These are phyloP conservation scores for Hyaena hyaena DNA, from an alignment of 2,113 vertebrate species.

Conservation along the genomic window DNA sequence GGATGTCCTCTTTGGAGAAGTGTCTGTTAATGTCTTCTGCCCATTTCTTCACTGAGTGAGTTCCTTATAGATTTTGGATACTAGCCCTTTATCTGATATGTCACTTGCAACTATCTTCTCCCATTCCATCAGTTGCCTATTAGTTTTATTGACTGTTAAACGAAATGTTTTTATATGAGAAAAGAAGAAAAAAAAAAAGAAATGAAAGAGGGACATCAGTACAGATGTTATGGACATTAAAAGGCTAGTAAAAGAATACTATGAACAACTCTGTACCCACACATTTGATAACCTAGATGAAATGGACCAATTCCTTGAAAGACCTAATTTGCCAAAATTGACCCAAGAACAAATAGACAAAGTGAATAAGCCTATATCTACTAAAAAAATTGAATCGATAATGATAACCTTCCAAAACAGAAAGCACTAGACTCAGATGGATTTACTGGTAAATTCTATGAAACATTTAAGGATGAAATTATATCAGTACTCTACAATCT, in stretches of 20 bases:
- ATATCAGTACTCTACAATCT: neutral
- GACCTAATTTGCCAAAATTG: neutral
- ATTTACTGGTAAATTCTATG: neutral
- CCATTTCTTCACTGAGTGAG: no score
- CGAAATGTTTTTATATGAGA: no score
- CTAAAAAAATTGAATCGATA: neutral
- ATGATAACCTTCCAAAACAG: neutral
- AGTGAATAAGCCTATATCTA: neutral
- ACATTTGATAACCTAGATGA: neutral
- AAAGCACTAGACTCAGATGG: neutral
- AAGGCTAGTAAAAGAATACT: neutral
- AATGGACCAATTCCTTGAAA: neutral
- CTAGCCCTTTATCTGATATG: no score
- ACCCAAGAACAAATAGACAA: neutral
- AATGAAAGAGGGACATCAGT: neutral
- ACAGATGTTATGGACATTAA: neutral
- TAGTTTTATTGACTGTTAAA: no score
- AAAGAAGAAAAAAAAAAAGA: no score
- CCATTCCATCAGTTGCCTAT: no score
- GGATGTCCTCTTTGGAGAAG: no score
- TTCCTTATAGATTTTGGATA: no score
- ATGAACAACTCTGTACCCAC: neutral
- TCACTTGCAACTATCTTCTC: no score
- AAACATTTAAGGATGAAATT: neutral
- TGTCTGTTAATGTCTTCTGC: no score